Conservation (phyloP, 2,113 vertebrate genomes). For the Gymnorhina tibicen region DNA sequence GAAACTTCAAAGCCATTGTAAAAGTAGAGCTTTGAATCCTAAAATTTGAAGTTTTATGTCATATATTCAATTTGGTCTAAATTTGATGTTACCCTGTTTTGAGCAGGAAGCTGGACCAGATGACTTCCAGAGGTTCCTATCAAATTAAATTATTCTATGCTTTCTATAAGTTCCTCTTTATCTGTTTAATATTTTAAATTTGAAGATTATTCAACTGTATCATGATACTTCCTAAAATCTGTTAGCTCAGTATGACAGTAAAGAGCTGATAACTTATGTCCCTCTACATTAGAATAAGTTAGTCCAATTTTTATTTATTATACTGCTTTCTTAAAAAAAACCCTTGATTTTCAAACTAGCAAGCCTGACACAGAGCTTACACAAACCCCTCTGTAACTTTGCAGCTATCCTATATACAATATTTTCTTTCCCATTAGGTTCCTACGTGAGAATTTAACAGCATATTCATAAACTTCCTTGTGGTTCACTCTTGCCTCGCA, state of each 20-base stretch:
- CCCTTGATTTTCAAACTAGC: background rate
- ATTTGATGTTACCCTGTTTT: background rate
- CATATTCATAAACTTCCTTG: background rate
- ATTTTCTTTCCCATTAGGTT: background rate
- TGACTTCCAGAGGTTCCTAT: background rate
- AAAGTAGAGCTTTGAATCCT: background rate
- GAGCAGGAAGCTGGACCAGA: background rate
- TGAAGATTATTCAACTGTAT: background rate
- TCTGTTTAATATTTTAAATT: background rate
- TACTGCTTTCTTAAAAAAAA: background rate
- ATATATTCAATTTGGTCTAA: background rate
- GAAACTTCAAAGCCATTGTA: background rate
- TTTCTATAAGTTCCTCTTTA: background rate
- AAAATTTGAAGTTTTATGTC: background rate
- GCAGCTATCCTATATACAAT: background rate
- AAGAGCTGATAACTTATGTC: background rate
- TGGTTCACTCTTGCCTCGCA: background rate
- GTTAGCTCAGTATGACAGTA: background rate
- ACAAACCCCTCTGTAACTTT: background rate
- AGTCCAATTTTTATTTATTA: background rate
- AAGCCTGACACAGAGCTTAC: background rate
- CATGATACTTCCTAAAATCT: background rate
- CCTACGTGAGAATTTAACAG: background rate
- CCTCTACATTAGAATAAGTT: background rate
- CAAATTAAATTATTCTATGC: background rate